These are phyloP conservation scores for Anas bahamensis DNA, from an alignment of 2,797 vertebrate species.

Conservation along the genomic window DNA sequence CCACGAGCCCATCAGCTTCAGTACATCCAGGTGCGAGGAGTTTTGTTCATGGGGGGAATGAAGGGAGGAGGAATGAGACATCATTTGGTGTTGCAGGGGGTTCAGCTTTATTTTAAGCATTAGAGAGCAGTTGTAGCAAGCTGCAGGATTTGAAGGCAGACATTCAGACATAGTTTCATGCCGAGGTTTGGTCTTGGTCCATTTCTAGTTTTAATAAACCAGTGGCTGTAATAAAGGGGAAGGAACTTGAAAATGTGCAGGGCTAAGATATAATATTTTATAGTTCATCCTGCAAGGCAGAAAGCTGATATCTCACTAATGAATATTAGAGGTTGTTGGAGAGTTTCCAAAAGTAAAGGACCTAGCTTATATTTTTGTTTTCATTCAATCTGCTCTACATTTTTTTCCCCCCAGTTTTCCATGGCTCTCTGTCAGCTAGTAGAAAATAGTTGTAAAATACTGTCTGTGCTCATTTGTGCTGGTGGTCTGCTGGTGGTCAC, in stretches of 20 bases:
- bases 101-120: neutral
- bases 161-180: neutral
- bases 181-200: neutral
- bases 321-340: neutral
- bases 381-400: neutral
- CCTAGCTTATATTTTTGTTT: neutral
- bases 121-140: neutral
- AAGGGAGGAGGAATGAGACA: neutral
- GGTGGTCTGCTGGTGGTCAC: neutral
- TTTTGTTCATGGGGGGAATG: neutral
- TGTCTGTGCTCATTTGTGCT: neutral
- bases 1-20: neutral
- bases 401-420: neutral
- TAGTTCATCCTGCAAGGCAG: slow-evolving; percentile 6
- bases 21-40: neutral
- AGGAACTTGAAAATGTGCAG: slow-evolving; percentile 15
- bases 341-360: slow-evolving; percentile 19
- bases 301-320: slow-evolving; percentile 35
- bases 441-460: neutral
- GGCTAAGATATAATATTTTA: slow-evolving; percentile 17
- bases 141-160: neutral
- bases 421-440: neutral
- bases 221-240: neutral
- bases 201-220: slow-evolving; percentile 42
- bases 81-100: neutral